These are phyloP conservation scores for Enteromius viviparus DNA, from an alignment of 2,797 vertebrate species.

Conservation along the genomic window DNA sequence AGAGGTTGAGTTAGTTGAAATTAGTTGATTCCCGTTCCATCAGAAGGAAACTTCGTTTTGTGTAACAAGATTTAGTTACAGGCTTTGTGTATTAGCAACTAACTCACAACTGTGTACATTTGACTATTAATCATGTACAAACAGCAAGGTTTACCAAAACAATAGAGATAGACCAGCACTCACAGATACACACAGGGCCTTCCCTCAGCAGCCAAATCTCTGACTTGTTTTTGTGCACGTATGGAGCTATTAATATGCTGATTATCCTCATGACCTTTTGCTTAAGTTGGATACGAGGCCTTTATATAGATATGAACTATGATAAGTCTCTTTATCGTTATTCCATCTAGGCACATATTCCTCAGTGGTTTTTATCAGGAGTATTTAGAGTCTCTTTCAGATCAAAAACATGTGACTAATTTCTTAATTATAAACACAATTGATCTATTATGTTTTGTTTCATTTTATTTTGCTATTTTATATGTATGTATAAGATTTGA, in stretches of 20 bases:
- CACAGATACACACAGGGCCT: neutral
- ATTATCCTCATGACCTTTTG: slow-evolving; percentile 80
- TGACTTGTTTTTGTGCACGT: slow-evolving; percentile 42
- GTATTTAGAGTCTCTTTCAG: neutral
- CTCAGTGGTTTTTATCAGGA: neutral
- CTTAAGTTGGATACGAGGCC: slow-evolving; percentile 74
- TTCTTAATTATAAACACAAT: neutral
- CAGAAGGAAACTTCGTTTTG: neutral
- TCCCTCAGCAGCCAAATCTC: slow-evolving; percentile 42
- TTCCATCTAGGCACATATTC: neutral
- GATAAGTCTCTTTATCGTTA: neutral
- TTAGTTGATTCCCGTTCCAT: neutral
- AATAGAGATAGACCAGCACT: neutral
- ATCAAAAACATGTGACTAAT: neutral
- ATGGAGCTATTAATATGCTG: slow-evolving; percentile 69
- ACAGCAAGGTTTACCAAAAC: neutral
- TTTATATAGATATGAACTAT: slow-evolving; percentile 67
- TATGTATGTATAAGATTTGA: neutral
- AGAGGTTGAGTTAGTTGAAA: neutral
- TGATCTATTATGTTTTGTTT: neutral
- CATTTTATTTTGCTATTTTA: neutral
- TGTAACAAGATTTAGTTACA: slow-evolving; percentile 5
- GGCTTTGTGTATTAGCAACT: neutral
- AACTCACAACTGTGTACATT: neutral
- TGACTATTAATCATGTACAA: neutral